phyloP scores from a whole-genome alignment of 1,140 invertebrate genomes.

The Tetramorium simillimum region DNA sequence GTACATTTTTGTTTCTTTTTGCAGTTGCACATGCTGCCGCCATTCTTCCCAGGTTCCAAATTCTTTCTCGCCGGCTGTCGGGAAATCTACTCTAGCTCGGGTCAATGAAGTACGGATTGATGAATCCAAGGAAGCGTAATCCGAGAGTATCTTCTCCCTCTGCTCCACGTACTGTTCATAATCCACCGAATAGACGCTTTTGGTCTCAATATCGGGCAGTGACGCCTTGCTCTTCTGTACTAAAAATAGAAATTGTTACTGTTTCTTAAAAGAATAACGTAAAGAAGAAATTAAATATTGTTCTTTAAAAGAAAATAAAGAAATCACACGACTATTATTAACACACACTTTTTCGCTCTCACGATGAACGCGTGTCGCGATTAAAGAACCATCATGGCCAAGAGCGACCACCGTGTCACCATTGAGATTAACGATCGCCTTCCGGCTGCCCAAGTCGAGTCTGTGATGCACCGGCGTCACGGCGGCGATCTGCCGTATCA shows the following conservation, averaged over 20 bases:
- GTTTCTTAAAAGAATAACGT: background rate
- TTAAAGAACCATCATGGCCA: constrained; percentile 78
- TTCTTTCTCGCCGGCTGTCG: constrained; percentile 1
- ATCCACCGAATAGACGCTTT: constrained; percentile 16
- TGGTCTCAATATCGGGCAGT: background rate
- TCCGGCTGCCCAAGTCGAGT: constrained; percentile 73
- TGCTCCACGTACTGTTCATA: constrained; percentile 44
- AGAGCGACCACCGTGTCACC: constrained; percentile 73
- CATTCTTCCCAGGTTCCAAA: constrained; percentile 77
- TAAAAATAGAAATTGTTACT: constrained; percentile 32
- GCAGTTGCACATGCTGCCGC: constrained; percentile 61
- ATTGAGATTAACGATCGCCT: constrained; percentile 67
- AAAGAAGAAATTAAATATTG: background rate
- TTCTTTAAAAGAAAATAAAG: background rate
- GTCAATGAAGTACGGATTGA: constrained; percentile 65
- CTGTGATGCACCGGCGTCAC: constrained; percentile 76
- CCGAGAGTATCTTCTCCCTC: constrained; percentile 58
- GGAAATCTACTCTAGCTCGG: constrained; percentile 49
- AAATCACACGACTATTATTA: background rate
- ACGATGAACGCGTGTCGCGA: constrained; percentile 49
- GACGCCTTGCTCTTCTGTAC: constrained; percentile 39
- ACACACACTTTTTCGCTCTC: constrained; percentile 31
- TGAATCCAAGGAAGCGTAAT: constrained; percentile 70
- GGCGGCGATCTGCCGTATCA: background rate
- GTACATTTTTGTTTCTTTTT: constrained; percentile 62